Base-by-base conservation (phyloP, 1,140 invertebrate genomes). In the Drosophila kepulauana region DNA sequence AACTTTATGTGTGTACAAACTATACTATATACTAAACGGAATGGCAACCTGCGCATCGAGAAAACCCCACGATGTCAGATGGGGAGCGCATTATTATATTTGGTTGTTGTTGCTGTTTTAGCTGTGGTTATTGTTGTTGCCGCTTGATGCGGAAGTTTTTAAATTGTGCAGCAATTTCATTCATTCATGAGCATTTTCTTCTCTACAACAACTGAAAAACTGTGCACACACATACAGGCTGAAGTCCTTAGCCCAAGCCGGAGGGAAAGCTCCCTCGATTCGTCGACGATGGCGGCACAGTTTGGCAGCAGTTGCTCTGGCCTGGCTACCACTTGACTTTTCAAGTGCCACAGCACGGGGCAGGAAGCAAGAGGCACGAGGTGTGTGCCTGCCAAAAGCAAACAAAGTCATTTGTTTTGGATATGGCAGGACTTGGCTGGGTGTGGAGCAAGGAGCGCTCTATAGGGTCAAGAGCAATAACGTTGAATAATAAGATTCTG, bases 401-500 rank as follows among this genome's bases (percentile, higher is more conserved):
- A 85, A 85, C 78, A 85, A 81, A 75, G 81, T 78, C 81, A 78
- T 85, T 84, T 84, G 82, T 85, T 85, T 78, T 66, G 62, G 45
- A 68, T 63, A 63, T 62, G 63, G 33, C 43, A 45, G 8, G 52
- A 35, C 56, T 61, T 16, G 41, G 15, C 30, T 25, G 20, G 20
- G 20, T 25, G 28, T 45, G 51, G 11, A 43, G 45, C 41, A 13
- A 43, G 35, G 25, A 54, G 35, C 35, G 35, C 8, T 43, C 15
- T 41, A 41, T 25, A 35, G 69, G 78, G 78, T 80, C 78, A 80
- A 80, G 78, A 80, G 75, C 78, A 80, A 80, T 80, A 80, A 78
- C 61, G 75, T 30, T 80, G 71, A 75, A 80, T 80, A 80, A 78
- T 80, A 63, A 74, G 78, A 80, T 80, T 80, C 61, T 62, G 43